A percentile compares a stretch with the other conserved stretches of the same genome.
Conservation (phyloP, 1,140 invertebrate species). For the Meloidogyne hapla region DNA sequence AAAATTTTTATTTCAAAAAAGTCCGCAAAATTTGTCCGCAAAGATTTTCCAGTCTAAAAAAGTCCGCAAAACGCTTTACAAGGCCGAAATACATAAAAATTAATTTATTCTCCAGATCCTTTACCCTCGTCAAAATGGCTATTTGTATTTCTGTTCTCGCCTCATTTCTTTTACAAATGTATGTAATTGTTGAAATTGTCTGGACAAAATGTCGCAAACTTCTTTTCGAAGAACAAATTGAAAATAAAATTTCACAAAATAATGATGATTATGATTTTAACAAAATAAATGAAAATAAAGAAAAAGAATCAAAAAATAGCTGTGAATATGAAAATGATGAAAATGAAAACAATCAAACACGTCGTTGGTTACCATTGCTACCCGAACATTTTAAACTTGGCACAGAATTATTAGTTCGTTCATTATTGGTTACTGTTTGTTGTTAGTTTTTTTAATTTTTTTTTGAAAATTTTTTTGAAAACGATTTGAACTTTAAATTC, state of each 20-base stretch:
- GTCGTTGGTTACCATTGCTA: conserved; percentile 64
- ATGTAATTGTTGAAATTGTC: conserved; percentile 84
- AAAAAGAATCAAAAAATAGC: background rate
- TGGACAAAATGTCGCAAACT: conserved; percentile 70
- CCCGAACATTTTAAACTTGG: background rate
- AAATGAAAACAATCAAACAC: conserved; percentile 39
- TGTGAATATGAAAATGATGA: conserved; percentile 50
- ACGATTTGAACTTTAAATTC: too few species aligned
- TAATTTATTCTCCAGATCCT: conserved; percentile 59
- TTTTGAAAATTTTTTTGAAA: too few species aligned
- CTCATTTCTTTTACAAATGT: conserved; percentile 78
- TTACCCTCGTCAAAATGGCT: conserved; percentile 65
- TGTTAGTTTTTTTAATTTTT: conserved; percentile 17
- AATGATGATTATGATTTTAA: too few species aligned
- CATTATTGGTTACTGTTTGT: conserved; percentile 18
- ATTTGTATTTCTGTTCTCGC: conserved; percentile 66
- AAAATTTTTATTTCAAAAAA: background rate
- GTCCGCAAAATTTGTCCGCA: background rate
- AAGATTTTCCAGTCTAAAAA: too few species aligned
- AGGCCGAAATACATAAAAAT: too few species aligned
- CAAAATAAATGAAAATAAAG: conserved; percentile 13
- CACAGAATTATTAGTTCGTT: conserved; percentile 12
- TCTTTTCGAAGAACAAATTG: conserved; percentile 22
- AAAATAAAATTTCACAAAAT: background rate
- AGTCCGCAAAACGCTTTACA: background rate